These are phyloP conservation scores for Cataglyphis hispanica DNA, from an alignment of 1,140 invertebrate species.

Conservation along the genomic window DNA sequence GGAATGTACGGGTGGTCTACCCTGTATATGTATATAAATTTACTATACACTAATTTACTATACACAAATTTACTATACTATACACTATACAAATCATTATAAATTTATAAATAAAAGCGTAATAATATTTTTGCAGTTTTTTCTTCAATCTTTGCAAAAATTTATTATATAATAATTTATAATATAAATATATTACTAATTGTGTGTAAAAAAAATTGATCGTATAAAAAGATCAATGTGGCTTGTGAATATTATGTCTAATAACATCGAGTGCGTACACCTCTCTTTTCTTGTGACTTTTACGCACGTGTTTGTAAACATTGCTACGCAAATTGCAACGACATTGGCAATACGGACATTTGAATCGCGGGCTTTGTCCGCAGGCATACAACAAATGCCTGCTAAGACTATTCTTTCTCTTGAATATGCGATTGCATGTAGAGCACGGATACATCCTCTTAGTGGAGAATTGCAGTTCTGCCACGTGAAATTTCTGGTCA, in stretches of 20 bases:
- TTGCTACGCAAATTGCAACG: conserved; percentile 76
- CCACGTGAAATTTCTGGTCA: conserved; percentile 15
- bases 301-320: conserved; percentile 75
- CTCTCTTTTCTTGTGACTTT: conserved; percentile 64
- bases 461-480: not conserved
- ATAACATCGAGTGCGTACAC: conserved; percentile 43
- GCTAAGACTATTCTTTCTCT: conserved; percentile 78
- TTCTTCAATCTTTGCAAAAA: not conserved
- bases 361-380: conserved; percentile 82
- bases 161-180: too few relatives aligned
- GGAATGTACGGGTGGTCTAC: too few relatives aligned
- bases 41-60: too few relatives aligned
- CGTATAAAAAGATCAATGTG: not conserved
- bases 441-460: conserved; percentile 57
- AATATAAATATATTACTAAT: not conserved
- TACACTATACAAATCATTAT: not conserved
- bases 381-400: conserved; percentile 83
- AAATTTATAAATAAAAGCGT: conserved; percentile 11
- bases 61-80: too few relatives aligned
- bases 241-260: conserved; percentile 11
- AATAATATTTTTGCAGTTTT: not conserved
- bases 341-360: conserved; percentile 90
- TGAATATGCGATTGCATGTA: conserved; percentile 84
- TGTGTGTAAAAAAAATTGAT: too few relatives aligned
- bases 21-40: too few relatives aligned